A percentile compares a stretch with the other conserved stretches of the same genome.
Evolutionary conservation across 2,888 invertebrate species (phyloP).

Genomic region (Helobdella robusta): DNA sequence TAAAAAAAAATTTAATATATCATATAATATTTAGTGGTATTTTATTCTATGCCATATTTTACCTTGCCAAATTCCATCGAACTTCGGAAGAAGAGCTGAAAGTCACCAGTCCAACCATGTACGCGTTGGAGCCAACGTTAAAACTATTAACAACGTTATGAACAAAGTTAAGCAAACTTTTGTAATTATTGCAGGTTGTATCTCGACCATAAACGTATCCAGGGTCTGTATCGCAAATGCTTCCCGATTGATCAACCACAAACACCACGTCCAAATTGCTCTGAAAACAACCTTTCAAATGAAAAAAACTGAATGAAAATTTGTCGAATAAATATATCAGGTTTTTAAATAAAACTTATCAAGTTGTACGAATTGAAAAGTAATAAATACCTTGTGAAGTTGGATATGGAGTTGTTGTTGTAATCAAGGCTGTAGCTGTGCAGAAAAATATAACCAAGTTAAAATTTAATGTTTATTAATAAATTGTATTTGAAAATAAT

Average conservation of each 20-base stretch:
- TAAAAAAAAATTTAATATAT: no score
- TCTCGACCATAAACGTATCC: constrained; percentile 15
- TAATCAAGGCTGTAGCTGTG: no score
- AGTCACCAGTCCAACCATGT: constrained; percentile 18
- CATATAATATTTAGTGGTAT: no score
- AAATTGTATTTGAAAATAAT: no score
- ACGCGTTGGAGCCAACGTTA: constrained; percentile 5
- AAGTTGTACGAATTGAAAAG: no score
- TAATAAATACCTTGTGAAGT: no score
- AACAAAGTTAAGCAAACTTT: constrained; percentile 13
- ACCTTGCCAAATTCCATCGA: constrained; percentile 9
- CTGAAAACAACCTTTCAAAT: not conserved
- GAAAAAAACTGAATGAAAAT: not conserved
- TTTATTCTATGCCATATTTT: no score
- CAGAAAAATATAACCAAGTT: no score
- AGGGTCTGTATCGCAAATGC: constrained; percentile 27
- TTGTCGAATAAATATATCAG: no score
- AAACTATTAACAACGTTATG: constrained; percentile 7
- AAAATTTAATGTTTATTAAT: no score
- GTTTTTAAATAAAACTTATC: no score
- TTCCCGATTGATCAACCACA: constrained; percentile 25
- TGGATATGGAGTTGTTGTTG: no score
- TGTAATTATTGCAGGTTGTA: constrained; percentile 25
- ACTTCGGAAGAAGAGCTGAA: constrained; percentile 10
- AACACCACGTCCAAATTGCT: constrained; percentile 23